Conservation (phyloP, 2,888 invertebrate genomes). For the Napeogenes sylphis region DNA sequence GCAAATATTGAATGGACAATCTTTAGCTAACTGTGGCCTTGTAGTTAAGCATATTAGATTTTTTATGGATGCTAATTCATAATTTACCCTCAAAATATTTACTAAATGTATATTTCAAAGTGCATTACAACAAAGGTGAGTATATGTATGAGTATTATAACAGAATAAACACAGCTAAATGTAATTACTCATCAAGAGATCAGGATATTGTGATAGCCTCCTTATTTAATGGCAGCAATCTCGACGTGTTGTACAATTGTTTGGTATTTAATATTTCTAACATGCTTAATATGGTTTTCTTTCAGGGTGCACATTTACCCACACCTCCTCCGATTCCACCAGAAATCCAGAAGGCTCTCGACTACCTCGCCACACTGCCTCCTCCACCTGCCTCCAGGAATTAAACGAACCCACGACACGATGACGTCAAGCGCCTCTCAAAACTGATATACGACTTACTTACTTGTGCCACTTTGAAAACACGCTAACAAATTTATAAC, state of each 20-base stretch:
- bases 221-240: slow-evolving; percentile 1
- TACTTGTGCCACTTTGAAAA: slow-evolving; percentile 52
- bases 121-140: not conserved
- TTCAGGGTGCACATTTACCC: slow-evolving; percentile 84
- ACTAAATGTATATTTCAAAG: not conserved
- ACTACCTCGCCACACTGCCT: slow-evolving; percentile 82
- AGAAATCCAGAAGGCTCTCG: slow-evolving; percentile 85
- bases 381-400: slow-evolving; percentile 64
- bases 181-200: no score
- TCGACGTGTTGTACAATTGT: not conserved
- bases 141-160: not conserved
- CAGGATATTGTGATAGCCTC: no score
- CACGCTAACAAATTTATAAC: slow-evolving; percentile 29
- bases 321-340: slow-evolving; percentile 87
- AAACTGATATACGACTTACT: slow-evolving; percentile 33
- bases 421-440: slow-evolving; percentile 22
- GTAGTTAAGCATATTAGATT: not conserved
- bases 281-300: slow-evolving; percentile 21
- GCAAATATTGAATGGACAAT: slow-evolving; percentile 4
- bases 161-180: no score
- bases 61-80: not conserved
- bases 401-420: slow-evolving; percentile 32
- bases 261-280: not conserved
- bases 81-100: slow-evolving; percentile 5
- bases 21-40: not conserved